Conservation (phyloP, 2,888 invertebrate genomes). For the Lomographa bimaculata region DNA sequence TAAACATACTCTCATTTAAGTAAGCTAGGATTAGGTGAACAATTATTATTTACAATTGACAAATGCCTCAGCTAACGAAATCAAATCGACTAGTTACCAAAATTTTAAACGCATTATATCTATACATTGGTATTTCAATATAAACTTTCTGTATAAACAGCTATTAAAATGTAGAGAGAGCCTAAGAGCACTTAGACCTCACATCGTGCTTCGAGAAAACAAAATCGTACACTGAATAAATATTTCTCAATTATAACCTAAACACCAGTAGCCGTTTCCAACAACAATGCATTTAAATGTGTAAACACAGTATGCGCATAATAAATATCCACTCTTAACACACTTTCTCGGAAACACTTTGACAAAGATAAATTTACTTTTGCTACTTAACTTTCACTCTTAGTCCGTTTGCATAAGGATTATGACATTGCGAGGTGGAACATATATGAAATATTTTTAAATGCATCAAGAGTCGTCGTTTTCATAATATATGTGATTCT, state of each 20-base stretch:
- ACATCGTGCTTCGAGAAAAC: slow-evolving; percentile 49
- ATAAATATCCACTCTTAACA: slow-evolving; percentile 56
- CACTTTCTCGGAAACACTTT: slow-evolving; percentile 50
- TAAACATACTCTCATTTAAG: no score
- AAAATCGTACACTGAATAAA: slow-evolving; percentile 53
- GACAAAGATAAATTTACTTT: slow-evolving; percentile 38
- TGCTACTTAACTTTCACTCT: slow-evolving; percentile 15
- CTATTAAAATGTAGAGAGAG: slow-evolving; percentile 6
- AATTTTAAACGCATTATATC: no score
- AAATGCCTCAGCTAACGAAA: no score
- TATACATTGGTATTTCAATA: no score
- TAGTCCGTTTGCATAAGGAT: slow-evolving; percentile 6
- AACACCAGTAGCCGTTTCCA: slow-evolving; percentile 59
- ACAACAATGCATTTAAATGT: slow-evolving; percentile 59
- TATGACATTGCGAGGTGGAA: slow-evolving; percentile 1
- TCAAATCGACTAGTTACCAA: no score
- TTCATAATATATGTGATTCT: slow-evolving; percentile 41
- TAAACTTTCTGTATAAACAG: slow-evolving; percentile 1
- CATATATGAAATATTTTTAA: slow-evolving; percentile 26
- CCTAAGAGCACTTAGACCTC: slow-evolving; percentile 43
- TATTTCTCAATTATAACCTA: slow-evolving; percentile 53
- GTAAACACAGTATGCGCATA: slow-evolving; percentile 56
- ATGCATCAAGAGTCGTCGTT: slow-evolving; percentile 39
- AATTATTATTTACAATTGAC: no score
- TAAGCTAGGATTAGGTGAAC: no score